Base-by-base conservation (phyloP, 2,888 invertebrate species). In the Dendrolimus pini region DNA sequence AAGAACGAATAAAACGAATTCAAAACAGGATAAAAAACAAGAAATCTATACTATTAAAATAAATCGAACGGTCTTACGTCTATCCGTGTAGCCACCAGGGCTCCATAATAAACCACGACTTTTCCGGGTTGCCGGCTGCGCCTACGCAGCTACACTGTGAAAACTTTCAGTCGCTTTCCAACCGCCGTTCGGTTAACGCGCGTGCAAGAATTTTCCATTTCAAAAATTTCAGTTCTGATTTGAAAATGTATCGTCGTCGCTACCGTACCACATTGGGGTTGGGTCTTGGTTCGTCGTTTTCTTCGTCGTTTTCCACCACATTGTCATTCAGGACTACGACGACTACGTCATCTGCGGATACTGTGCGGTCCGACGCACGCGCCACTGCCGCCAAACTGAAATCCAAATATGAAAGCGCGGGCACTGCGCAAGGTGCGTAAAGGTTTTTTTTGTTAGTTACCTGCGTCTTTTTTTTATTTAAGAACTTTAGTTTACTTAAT, bases 351-450 rank as follows among this genome's bases (percentile, higher is more conserved):
- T 55, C 72, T 72, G 75, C 75, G 30, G 86, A 88, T 54, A 78
- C 83, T 0, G 89, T 90, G 59, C 69, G 89, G 57, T 89, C 89
- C 2, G 89, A 90, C 62, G 90, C 90, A 56, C 79, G 82, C 41
- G 89, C 90, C 59, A 89, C 89, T 1, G 89, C 89, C n/a, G 90
- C 90, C 56, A 90, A 89, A 64, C 78, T 89, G 64, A 89, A 90
- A 71, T 79, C 89, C 59, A 89, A 89, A 79, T 89, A 90, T 70
- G 89, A 89, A 69, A 90, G 73, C 66, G 84, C 89, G 66, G 89
- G 89, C 61, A 89, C 89, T 55, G 88, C 90, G 59, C 89, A 89
- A 89, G 90, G 89, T 90, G 75, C 70, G 89, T 77, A 60, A 53
- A 14, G 14, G n/a, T n/a, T 67, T 65, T 60, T 63, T 61, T 65